Base-by-base conservation (phyloP, 1,140 invertebrate genomes). In the Drosophila elegans region DNA sequence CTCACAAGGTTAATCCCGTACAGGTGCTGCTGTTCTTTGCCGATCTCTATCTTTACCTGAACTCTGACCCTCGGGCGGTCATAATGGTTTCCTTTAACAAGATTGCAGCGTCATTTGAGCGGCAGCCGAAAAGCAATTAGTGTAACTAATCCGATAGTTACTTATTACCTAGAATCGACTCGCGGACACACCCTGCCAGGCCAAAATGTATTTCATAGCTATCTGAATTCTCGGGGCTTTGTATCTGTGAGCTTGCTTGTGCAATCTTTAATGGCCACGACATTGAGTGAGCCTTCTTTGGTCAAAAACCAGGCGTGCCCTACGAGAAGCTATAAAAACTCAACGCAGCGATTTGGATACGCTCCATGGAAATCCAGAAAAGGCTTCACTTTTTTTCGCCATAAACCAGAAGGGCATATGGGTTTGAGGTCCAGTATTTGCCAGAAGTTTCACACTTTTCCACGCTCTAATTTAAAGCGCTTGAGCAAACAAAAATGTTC, bases 391-490 rank as follows among this genome's bases (percentile, higher is more conserved):
- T 44, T 39, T 6, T 41, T 57, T 16, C 11, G 44, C 76, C 82
- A 80, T 80, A 83, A 84, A 84, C 80, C 62, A 79, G 64, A 79
- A 68, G 63, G 61, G 48, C 2, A 44, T 51, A 32, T 29, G 49
- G 60, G 45, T 57, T 74, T 39, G 48, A 42, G 34, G 63, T 55
- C 39, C 55, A 57, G 60, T 69, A 64, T 80, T 74, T 72, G 45
- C 45, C 46, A 13, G 66, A 32, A 62, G 76, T 84, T 89, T 89
- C 84, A 89, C 84, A 89, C 84, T 88, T 82, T 88, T 75, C 64
- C 25, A 60, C 77, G 84, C 74, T 80, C 74, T 84, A 89, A 89
- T 89, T 89, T 89, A 90, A 89, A 89, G 84, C 80, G 85, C 77
- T 90, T 90, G 73, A 64, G 74, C 85, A 89, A 89, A 89, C 85